Evolutionary conservation across 2,888 invertebrate species (phyloP).

Genomic region (Epistrophe grossulariae): DNA sequence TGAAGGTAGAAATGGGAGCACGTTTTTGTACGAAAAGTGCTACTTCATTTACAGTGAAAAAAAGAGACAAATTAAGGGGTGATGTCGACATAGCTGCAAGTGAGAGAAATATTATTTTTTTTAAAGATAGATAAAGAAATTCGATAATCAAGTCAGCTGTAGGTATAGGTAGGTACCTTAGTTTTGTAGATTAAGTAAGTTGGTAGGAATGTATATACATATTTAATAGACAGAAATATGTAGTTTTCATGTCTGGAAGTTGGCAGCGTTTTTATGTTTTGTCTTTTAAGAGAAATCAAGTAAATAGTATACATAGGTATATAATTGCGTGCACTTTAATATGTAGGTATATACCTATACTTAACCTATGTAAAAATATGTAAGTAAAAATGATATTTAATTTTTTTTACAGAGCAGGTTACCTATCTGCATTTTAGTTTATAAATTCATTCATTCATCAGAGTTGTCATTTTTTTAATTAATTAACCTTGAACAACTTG

Average conservation of each 20-base stretch:
- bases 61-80: slow-evolving; percentile 33
- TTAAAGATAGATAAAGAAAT: slow-evolving; percentile 17
- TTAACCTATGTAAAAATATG: background rate
- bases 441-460: background rate
- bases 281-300: background rate
- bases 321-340: background rate
- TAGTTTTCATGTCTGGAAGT: slow-evolving; percentile 8
- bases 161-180: background rate
- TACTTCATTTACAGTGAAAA: slow-evolving; percentile 26
- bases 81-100: slow-evolving; percentile 31
- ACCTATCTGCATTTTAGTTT: background rate
- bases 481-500: slow-evolving; percentile 17
- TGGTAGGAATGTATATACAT: background rate
- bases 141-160: slow-evolving; percentile 24
- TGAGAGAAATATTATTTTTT: slow-evolving; percentile 22
- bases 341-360: background rate
- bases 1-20: slow-evolving; percentile 52
- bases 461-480: background rate
- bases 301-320: background rate
- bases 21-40: slow-evolving; percentile 44
- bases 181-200: background rate
- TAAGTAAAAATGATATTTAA: background rate
- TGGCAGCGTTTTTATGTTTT: background rate
- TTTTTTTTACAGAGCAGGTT: no score
- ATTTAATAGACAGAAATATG: background rate